Conservation (phyloP, 2,888 invertebrate genomes). For the Tetropium fuscum region DNA sequence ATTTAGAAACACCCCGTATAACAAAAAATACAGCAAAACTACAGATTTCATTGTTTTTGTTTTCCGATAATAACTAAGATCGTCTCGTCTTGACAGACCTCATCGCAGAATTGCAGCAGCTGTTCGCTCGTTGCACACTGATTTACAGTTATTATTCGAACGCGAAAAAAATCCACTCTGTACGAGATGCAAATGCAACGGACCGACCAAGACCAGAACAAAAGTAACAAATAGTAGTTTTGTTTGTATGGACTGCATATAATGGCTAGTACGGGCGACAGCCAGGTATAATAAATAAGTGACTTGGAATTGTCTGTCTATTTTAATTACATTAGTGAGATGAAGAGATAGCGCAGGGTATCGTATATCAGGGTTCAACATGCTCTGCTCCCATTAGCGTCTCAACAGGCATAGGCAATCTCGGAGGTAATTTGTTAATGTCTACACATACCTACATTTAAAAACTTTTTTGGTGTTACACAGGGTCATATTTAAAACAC, state of each 20-base stretch:
- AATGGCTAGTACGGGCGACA: constrained; percentile 40
- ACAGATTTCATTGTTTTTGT: too few relatives aligned
- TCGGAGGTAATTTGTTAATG: too few relatives aligned
- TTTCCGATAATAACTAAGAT: too few relatives aligned
- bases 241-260: constrained; percentile 36
- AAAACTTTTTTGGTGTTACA: too few relatives aligned
- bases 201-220: constrained; percentile 26
- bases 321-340: constrained; percentile 65
- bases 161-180: constrained; percentile 32
- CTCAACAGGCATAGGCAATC: background rate
- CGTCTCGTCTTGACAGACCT: constrained; percentile 1
- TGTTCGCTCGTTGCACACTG: constrained; percentile 8
- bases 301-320: constrained; percentile 60
- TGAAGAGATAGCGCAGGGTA: constrained; percentile 60
- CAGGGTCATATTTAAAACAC: too few relatives aligned
- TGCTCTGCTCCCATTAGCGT: constrained; percentile 10
- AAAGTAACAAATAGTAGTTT: constrained; percentile 37
- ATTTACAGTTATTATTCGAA: constrained; percentile 26
- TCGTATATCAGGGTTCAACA: constrained; percentile 55
- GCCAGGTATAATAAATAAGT: constrained; percentile 60
- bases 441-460: too few relatives aligned
- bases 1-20: too few relatives aligned
- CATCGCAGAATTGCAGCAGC: constrained; percentile 17
- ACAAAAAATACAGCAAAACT: too few relatives aligned
- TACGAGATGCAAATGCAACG: constrained; percentile 35